Base-by-base conservation (phyloP, 2,797 vertebrate genomes). In the Okamejei kenojei region DNA sequence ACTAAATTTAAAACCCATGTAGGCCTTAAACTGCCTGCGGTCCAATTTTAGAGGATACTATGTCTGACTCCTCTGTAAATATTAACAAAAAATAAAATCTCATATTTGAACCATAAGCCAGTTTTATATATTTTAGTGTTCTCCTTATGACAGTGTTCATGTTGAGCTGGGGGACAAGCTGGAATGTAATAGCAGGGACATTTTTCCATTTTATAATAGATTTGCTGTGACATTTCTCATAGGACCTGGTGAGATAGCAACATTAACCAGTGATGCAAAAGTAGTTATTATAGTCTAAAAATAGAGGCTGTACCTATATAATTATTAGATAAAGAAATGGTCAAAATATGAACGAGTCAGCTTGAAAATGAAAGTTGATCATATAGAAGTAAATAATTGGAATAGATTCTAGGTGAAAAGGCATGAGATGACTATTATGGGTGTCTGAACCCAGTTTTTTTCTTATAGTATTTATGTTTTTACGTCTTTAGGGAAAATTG, bases 401-500 rank as follows among this genome's bases (percentile, higher is more conserved):
- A 74, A 74, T 74, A 74, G 23, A 74, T 74, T 74, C 71, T 74
- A 23, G 19, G 71, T 74, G 84, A 32, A 88, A 88, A 68, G 21
- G 1, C 21, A 68, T 26, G 13, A 45, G 21, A 76, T 26, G 13
- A n/a, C 74, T 11, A 38, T 6, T n/a, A 35, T 35, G 38, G 79
- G 15, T 29, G 26, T 7, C 32, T 71, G 35, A 73, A 29, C 3
- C 63, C 65, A 71, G 7, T 3, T 74, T 91, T 45, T 45, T n/a
- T 71, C 71, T 29, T 32, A 93, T 82, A 82, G n/a, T 90, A 15
- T 26, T 74, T 80, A 2, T 1, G 88, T 94, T 93, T 93, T 74
- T 0, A 94, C 94, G 94, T 35, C 76, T 95, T 63, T 95, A 99
- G 98, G 96, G 96, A 93, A 95, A 15, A 74, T 93, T 93, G 94